Conservation (phyloP, 30 jellyfish, hydroid and myxozoan species). For the Aurelia sp. region DNA sequence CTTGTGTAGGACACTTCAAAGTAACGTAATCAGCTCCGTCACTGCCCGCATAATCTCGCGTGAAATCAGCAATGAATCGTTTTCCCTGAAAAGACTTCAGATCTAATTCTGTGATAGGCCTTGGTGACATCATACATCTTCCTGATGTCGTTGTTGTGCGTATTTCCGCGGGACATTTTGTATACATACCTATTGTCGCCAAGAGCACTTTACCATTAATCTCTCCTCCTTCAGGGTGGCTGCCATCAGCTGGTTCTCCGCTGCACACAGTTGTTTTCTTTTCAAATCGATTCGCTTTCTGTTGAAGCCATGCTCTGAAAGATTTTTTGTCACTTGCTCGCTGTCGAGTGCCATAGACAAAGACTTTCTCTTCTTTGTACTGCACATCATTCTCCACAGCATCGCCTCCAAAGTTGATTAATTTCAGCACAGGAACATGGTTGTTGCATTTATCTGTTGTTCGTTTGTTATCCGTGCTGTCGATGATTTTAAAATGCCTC, state of each 20-base stretch:
- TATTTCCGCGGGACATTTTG: slow-evolving; percentile 3
- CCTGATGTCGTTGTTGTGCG: not conserved
- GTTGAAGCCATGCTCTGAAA: not conserved
- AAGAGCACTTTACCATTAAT: not conserved
- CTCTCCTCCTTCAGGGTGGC: slow-evolving; percentile 17
- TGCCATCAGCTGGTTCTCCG: slow-evolving; percentile 31
- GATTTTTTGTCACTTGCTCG: not conserved
- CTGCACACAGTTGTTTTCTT: not conserved
- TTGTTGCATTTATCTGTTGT: not conserved
- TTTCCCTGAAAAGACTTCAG: not conserved
- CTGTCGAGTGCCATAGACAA: not conserved
- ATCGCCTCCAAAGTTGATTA: not conserved
- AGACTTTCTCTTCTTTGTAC: not conserved
- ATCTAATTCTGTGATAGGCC: slow-evolving; percentile 10
- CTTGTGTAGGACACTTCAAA: slow-evolving; percentile 10
- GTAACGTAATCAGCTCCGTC: not conserved
- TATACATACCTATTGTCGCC: not conserved
- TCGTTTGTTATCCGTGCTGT: slow-evolving; percentile 12
- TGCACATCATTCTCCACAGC: slow-evolving; percentile 35
- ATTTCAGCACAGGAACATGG: slow-evolving; percentile 1
- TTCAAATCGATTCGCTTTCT: not conserved
- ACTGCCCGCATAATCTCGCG: not conserved
- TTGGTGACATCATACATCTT: slow-evolving; percentile 15
- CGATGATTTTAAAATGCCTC: slow-evolving; percentile 18
- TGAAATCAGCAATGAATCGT: slow-evolving; percentile 2